Percentiles rank a stretch among this genome's conserved stretches.
phyloP scores from a whole-genome alignment of 2,888 invertebrate genomes.

The Tinea semifulvella region DNA sequence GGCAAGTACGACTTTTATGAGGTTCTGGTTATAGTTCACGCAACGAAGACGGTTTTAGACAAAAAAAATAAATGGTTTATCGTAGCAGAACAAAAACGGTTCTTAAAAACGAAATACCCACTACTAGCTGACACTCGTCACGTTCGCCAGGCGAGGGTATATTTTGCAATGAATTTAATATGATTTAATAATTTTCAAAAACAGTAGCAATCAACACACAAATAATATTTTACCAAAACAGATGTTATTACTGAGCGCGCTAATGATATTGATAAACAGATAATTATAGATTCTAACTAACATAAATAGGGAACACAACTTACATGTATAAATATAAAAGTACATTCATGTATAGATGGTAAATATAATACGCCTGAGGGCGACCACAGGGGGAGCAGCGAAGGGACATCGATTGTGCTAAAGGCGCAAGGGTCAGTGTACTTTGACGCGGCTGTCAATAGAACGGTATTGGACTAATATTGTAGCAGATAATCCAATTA shows the following conservation, averaged over 20 bases:
- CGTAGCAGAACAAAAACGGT: too few species aligned
- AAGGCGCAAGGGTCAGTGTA: slow-evolving; percentile 48
- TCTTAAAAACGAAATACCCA: too few species aligned
- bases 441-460: slow-evolving; percentile 31
- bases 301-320: neutral
- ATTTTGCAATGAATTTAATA: too few species aligned
- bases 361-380: slow-evolving; percentile 9
- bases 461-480: slow-evolving; percentile 43
- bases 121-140: too few species aligned
- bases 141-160: too few species aligned
- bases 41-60: too few species aligned
- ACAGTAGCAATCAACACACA: neutral
- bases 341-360: neutral
- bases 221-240: neutral
- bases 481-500: slow-evolving; percentile 53
- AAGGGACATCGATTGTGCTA: slow-evolving; percentile 30
- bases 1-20: too few species aligned
- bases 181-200: neutral
- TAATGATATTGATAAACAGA: slow-evolving; percentile 12
- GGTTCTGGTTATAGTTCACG: too few species aligned
- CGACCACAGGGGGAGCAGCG: slow-evolving; percentile 2
- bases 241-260: slow-evolving; percentile 6
- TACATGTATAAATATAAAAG: slow-evolving; percentile 1
- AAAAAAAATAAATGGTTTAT: too few species aligned
- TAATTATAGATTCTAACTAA: slow-evolving; percentile 8